Evolutionary conservation across 2,888 invertebrate genomes (phyloP).

Genomic region (Lysandra coridon): DNA sequence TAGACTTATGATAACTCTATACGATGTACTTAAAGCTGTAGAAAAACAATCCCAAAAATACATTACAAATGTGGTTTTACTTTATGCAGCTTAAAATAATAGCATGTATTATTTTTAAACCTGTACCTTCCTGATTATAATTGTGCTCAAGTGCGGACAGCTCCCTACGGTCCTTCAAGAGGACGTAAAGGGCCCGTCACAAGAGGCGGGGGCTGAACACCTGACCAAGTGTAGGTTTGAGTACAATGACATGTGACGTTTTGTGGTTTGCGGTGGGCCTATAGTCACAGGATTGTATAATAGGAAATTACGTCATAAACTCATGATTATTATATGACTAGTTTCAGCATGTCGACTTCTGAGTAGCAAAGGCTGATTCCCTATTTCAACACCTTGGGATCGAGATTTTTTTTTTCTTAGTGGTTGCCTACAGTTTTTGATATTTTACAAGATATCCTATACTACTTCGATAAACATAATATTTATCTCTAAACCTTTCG

Average conservation of each 20-base stretch:
- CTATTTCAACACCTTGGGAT: too few species aligned
- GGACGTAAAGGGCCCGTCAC: background rate
- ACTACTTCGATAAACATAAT: too few species aligned
- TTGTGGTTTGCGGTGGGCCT: background rate
- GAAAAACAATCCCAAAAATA: background rate
- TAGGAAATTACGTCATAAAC: too few species aligned
- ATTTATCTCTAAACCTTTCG: too few species aligned
- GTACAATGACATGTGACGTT: background rate
- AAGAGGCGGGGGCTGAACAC: background rate
- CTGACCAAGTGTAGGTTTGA: background rate
- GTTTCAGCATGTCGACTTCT: too few species aligned
- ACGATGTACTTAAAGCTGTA: background rate
- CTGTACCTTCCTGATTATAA: background rate
- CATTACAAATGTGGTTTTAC: background rate
- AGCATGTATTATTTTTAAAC: background rate
- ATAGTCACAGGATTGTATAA: background rate
- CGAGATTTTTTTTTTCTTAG: too few species aligned
- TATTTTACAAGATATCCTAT: too few species aligned
- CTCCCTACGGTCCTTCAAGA: background rate
- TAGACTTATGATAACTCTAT: too few species aligned
- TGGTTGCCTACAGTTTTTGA: too few species aligned
- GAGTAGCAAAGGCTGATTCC: too few species aligned
- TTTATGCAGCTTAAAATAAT: background rate
- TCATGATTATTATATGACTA: too few species aligned
- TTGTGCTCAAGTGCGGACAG: background rate